phyloP scores from a whole-genome alignment of 92 coral and sea anemone genomes.

The Epizoanthus rinbou region DNA sequence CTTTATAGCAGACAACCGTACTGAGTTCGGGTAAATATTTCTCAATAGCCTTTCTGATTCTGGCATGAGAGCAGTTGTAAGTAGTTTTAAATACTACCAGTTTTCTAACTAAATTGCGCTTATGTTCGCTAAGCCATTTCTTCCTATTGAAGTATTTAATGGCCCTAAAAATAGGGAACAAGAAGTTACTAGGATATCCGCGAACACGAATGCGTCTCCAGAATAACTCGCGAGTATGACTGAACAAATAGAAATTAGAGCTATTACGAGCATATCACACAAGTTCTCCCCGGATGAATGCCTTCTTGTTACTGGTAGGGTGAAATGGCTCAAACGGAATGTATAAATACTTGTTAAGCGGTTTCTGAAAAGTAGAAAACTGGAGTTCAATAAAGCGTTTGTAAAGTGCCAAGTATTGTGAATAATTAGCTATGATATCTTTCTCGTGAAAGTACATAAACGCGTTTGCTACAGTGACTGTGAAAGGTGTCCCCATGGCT shows the following conservation, averaged over 20 bases:
- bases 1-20: not conserved
- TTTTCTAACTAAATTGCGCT: not conserved
- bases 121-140: not conserved
- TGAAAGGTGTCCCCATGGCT: not conserved
- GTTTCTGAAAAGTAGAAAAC: constrained; percentile 26
- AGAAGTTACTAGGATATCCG: constrained; percentile 51
- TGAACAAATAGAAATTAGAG: constrained; percentile 28
- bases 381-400: constrained; percentile 36
- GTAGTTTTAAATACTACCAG: not conserved
- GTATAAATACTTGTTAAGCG: constrained; percentile 28
- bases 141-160: constrained; percentile 31
- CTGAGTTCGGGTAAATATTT: constrained; percentile 3
- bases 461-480: not conserved
- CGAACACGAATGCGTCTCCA: constrained; percentile 46
- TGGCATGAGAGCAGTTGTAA: not conserved
- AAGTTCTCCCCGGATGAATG: constrained; percentile 47
- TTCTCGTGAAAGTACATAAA: constrained; percentile 14
- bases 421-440: not conserved
- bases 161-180: constrained; percentile 13
- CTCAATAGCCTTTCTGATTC: not conserved
- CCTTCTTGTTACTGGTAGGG: constrained; percentile 28
- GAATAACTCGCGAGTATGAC: constrained; percentile 47
- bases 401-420: constrained; percentile 12
- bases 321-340: constrained; percentile 15
- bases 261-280: constrained; percentile 49